These are phyloP conservation scores for Pipistrellus kuhlii DNA, from an alignment of 2,797 vertebrate species.

Conservation along the genomic window DNA sequence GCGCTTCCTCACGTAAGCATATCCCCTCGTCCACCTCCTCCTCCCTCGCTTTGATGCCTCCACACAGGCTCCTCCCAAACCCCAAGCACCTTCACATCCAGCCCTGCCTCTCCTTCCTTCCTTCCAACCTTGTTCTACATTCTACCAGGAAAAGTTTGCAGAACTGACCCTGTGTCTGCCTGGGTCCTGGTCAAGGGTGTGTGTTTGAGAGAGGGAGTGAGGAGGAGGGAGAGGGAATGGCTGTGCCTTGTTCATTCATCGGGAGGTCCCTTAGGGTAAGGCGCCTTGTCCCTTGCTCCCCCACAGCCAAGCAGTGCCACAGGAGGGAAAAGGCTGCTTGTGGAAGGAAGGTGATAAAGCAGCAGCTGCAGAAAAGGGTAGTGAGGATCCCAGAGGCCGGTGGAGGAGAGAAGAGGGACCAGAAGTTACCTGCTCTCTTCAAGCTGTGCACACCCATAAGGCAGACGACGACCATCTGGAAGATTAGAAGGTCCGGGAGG, in stretches of 20 bases:
- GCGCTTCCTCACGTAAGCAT: neutral
- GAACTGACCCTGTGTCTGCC: neutral
- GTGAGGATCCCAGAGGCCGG: neutral
- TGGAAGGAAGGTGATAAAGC: neutral
- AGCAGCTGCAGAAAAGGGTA: neutral
- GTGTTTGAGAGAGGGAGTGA: neutral
- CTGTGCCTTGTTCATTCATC: neutral
- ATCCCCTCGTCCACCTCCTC: neutral
- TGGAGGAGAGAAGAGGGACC: rapidly evolving
- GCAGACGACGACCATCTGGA: slow-evolving; percentile 97
- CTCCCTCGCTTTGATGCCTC: neutral
- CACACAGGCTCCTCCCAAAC: neutral
- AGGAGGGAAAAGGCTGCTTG: neutral
- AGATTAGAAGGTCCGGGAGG: slow-evolving; percentile 95
- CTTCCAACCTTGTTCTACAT: neutral
- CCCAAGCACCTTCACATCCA: neutral
- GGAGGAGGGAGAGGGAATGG: neutral
- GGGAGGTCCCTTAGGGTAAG: neutral
- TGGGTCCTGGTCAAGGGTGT: neutral
- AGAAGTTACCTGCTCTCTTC: slow-evolving; percentile 93
- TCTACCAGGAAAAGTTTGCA: neutral
- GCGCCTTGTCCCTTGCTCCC: neutral
- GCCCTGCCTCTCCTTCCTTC: neutral
- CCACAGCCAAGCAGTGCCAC: neutral
- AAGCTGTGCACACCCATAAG: slow-evolving; percentile 98